These are phyloP conservation scores for Achatina immaculata DNA, from an alignment of 1,140 invertebrate genomes.

Conservation along the genomic window DNA sequence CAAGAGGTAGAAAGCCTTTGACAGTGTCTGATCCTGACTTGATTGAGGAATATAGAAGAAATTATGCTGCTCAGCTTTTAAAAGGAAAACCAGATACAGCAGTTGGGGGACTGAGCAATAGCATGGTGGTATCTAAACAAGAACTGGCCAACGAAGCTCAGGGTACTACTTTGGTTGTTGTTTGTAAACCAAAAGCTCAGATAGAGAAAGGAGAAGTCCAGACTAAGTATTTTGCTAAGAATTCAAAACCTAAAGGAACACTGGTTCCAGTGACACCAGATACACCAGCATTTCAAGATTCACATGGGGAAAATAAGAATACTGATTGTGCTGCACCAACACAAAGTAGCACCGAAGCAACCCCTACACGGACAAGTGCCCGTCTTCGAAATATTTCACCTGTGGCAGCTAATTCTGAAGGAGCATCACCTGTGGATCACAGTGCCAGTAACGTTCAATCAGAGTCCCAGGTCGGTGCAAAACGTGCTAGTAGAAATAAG, in stretches of 20 bases:
- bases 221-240: slow-evolving; percentile 46
- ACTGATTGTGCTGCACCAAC: neutral
- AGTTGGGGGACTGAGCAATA: slow-evolving; percentile 51
- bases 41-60: slow-evolving; percentile 43
- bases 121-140: slow-evolving; percentile 55
- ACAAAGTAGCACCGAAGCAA: neutral
- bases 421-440: neutral
- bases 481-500: slow-evolving; percentile 1
- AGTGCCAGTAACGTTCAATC: neutral
- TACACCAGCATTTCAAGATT: neutral
- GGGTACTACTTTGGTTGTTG: slow-evolving; percentile 57
- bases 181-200: slow-evolving; percentile 52
- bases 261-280: neutral
- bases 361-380: neutral
- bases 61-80: slow-evolving; percentile 30
- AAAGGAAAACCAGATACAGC: slow-evolving; percentile 28
- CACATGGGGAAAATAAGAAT: neutral
- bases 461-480: neutral
- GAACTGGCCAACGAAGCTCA: slow-evolving; percentile 51
- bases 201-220: slow-evolving; percentile 43
- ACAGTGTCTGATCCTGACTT: slow-evolving; percentile 42
- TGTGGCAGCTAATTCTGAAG: slow-evolving; percentile 19
- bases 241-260: slow-evolving; percentile 35
- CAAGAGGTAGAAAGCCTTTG: slow-evolving; percentile 38
- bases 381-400: slow-evolving; percentile 1